phyloP scores from a whole-genome alignment of 1,140 invertebrate genomes.

The Drosophila bocki region DNA sequence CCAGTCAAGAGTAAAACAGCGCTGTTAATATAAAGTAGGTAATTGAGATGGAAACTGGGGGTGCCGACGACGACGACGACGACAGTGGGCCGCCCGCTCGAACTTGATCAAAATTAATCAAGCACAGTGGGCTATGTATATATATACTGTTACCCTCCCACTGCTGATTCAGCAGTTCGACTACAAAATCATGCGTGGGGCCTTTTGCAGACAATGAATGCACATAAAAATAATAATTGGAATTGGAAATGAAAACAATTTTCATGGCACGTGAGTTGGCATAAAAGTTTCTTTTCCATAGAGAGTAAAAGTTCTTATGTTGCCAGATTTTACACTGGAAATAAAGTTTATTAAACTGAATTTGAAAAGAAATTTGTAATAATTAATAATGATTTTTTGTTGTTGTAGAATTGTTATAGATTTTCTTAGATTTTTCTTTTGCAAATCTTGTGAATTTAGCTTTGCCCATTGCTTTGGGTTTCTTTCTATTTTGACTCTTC shows the following conservation, averaged over 20 bases:
- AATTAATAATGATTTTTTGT: no score
- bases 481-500: background rate
- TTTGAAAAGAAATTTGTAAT: background rate
- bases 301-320: background rate
- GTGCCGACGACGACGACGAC: background rate
- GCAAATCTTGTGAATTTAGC: background rate
- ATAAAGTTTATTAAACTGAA: background rate
- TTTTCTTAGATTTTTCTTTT: no score
- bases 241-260: conserved; percentile 78
- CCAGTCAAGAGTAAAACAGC: conserved; percentile 58
- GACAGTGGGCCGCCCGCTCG: conserved; percentile 9
- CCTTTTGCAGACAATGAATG: conserved; percentile 71
- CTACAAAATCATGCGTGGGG: conserved; percentile 71
- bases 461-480: conserved; percentile 7
- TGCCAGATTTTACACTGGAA: background rate
- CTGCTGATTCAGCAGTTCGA: conserved; percentile 70
- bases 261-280: conserved; percentile 72
- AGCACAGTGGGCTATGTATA: conserved; percentile 61
- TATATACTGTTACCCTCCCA: conserved; percentile 8
- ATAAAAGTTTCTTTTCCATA: conserved; percentile 27
- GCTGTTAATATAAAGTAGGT: conserved; percentile 77
- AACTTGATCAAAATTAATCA: conserved; percentile 83
- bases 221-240: conserved; percentile 83
- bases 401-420: no score
- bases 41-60: conserved; percentile 59